These are phyloP conservation scores for Hypercompe scribonia DNA, from an alignment of 2,888 invertebrate species.

Conservation along the genomic window DNA sequence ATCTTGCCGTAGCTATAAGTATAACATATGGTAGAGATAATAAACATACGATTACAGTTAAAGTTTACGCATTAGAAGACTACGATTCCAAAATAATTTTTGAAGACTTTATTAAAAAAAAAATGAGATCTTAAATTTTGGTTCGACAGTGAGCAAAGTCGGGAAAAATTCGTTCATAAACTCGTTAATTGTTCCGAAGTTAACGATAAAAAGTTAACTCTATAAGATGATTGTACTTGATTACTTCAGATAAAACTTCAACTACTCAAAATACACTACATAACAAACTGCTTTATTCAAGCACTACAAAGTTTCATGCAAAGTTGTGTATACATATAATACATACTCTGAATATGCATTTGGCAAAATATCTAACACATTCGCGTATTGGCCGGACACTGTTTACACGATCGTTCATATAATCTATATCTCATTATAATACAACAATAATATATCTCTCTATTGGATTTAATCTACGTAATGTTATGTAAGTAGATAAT, in stretches of 20 bases:
- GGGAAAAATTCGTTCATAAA: slow-evolving; percentile 76
- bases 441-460: slow-evolving; percentile 84
- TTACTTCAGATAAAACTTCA: slow-evolving; percentile 64
- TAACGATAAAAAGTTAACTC: slow-evolving; percentile 57
- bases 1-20: slow-evolving; percentile 32
- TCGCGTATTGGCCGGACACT: slow-evolving; percentile 82
- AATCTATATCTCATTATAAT: slow-evolving; percentile 76
- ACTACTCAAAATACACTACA: slow-evolving; percentile 61
- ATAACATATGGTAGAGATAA: slow-evolving; percentile 38
- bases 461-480: slow-evolving; percentile 80
- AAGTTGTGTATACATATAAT: slow-evolving; percentile 67
- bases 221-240: slow-evolving; percentile 79
- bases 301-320: slow-evolving; percentile 72
- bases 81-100: slow-evolving; percentile 41
- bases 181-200: slow-evolving; percentile 71
- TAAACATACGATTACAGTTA: slow-evolving; percentile 43
- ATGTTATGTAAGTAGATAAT: slow-evolving; percentile 76
- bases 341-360: slow-evolving; percentile 69
- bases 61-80: slow-evolving; percentile 41
- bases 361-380: slow-evolving; percentile 77
- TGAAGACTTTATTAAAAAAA: slow-evolving; percentile 55
- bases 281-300: slow-evolving; percentile 64
- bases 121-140: slow-evolving; percentile 84
- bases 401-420: slow-evolving; percentile 76
- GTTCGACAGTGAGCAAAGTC: slow-evolving; percentile 81